Evolutionary conservation across 2,888 invertebrate genomes (phyloP).

Genomic region (Diaphora mendica): DNA sequence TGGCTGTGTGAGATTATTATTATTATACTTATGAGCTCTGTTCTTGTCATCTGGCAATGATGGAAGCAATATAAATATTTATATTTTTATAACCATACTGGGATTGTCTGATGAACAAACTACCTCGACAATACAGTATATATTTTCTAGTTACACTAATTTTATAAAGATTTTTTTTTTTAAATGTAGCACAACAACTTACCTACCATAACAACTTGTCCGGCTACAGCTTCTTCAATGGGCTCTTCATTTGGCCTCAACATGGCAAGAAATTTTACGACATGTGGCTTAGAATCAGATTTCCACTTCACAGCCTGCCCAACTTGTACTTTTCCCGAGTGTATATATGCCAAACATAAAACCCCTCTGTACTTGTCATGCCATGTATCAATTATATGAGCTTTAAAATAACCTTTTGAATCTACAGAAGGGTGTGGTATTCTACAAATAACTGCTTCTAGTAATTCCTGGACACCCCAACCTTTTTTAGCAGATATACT

Average conservation of each 20-base stretch:
- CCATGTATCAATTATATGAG: slow-evolving; percentile 97
- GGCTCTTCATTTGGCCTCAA: slow-evolving; percentile 91
- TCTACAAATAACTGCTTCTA: slow-evolving; percentile 91
- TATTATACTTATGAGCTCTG: no score
- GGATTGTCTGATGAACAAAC: no score
- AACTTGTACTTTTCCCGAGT: slow-evolving; percentile 90
- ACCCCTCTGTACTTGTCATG: slow-evolving; percentile 95
- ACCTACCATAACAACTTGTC: slow-evolving; percentile 96
- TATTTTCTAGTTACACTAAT: no score
- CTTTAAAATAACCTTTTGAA: slow-evolving; percentile 89
- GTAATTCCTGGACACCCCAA: slow-evolving; percentile 91
- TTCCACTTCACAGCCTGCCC: slow-evolving; percentile 92
- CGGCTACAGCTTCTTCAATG: slow-evolving; percentile 90
- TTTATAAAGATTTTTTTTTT: no score
- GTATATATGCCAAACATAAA: slow-evolving; percentile 91
- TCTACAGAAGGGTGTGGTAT: slow-evolving; percentile 91
- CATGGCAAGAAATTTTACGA: slow-evolving; percentile 92
- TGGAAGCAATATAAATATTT: no score
- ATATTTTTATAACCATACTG: no score
- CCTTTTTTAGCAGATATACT: slow-evolving; percentile 97
- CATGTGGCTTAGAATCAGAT: slow-evolving; percentile 91
- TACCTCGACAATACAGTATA: no score
- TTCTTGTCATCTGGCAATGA: no score
- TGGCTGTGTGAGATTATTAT: no score
- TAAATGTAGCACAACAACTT: slow-evolving; percentile 52